Evolutionary conservation across 2,797 vertebrate genomes (phyloP).

Genomic region (Lates japonicus): DNA sequence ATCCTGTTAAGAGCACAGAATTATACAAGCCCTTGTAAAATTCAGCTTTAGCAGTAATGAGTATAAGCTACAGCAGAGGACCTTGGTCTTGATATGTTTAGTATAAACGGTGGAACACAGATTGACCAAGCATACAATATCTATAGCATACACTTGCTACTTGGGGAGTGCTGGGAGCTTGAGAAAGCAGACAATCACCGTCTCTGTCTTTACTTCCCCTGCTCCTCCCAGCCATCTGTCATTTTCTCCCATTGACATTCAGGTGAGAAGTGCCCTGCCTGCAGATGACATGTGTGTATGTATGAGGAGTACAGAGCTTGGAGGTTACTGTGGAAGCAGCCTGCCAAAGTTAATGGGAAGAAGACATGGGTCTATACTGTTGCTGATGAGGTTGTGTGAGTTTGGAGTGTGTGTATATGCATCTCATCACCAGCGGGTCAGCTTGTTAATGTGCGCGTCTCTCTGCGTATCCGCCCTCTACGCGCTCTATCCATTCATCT

Average conservation of each 20-base stretch:
- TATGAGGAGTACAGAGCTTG: not conserved
- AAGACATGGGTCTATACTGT: slow-evolving; percentile 26
- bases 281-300: slow-evolving; percentile 10
- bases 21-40: slow-evolving; percentile 27
- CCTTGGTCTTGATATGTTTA: not conserved
- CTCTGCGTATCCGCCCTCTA: slow-evolving; percentile 43
- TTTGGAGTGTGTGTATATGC: slow-evolving; percentile 28
- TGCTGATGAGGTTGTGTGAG: slow-evolving; percentile 44
- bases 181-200: slow-evolving; percentile 17
- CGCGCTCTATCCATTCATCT: slow-evolving; percentile 46
- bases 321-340: slow-evolving; percentile 19
- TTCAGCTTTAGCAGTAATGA: not conserved
- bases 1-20: not conserved
- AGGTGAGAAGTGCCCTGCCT: slow-evolving; percentile 64
- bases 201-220: slow-evolving; percentile 41
- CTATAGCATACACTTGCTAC: slow-evolving; percentile 14
- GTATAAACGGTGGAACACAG: not conserved
- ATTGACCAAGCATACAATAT: not conserved
- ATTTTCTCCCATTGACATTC: slow-evolving; percentile 64
- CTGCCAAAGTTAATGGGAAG: slow-evolving; percentile 37
- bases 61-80: not conserved
- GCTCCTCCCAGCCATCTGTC: slow-evolving; percentile 63
- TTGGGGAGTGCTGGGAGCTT: not conserved
- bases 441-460: slow-evolving; percentile 12
- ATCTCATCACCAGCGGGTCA: slow-evolving; percentile 34